A percentile compares a stretch with the other conserved stretches of the same genome.
phyloP scores from a whole-genome alignment of 2,113 vertebrate genomes.

The Corvus hawaiiensis region DNA sequence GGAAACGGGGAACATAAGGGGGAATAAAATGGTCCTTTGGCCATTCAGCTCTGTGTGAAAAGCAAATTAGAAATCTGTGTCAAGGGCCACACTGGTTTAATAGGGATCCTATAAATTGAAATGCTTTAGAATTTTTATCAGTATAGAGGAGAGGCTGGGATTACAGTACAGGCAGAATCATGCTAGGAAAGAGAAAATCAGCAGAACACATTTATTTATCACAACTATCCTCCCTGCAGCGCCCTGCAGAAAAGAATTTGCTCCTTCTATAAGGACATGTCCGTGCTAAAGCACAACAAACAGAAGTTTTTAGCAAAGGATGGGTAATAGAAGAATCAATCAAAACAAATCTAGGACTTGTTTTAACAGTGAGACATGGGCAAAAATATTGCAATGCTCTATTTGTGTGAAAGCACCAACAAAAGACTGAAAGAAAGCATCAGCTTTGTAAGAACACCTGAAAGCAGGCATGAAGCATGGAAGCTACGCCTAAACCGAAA shows the following conservation, averaged over 20 bases:
- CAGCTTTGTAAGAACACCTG: background rate
- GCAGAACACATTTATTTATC: background rate
- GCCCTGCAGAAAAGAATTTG: background rate
- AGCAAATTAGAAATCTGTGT: background rate
- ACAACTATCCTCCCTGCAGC: background rate
- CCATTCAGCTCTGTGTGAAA: conserved; percentile 83
- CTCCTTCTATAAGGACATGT: background rate
- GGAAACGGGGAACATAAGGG: conserved; percentile 81
- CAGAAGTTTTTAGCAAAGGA: background rate
- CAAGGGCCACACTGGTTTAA: background rate
- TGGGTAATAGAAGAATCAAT: background rate
- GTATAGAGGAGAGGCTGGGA: background rate
- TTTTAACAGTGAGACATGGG: background rate
- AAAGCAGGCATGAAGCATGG: background rate
- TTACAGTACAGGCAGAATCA: background rate
- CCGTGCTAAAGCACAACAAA: background rate
- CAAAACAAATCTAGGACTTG: background rate
- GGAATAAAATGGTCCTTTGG: conserved; percentile 91
- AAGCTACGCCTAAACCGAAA: background rate
- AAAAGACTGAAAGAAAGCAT: background rate
- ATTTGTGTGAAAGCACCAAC: background rate
- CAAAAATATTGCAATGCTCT: background rate
- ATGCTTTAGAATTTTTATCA: background rate
- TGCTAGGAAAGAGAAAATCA: background rate
- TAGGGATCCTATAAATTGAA: background rate